Conservation (phyloP, 2,888 invertebrate species). For the Anoncus sp. region DNA sequence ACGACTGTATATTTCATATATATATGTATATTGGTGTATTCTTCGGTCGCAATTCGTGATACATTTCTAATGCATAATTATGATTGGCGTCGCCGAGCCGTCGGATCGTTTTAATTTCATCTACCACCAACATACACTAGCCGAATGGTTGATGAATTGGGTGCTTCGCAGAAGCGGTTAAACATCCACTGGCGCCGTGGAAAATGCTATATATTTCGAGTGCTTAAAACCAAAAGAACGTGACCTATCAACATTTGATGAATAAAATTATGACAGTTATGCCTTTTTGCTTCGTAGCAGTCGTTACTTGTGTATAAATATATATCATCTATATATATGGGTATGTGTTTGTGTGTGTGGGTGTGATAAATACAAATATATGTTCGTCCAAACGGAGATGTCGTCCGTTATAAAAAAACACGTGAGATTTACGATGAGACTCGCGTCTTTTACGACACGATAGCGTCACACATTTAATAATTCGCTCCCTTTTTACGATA, state of each 20-base stretch:
- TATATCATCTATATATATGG: too few species aligned
- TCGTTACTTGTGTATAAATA: not conserved
- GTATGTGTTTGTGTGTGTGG: too few species aligned
- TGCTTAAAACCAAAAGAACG: not conserved
- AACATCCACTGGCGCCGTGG: not conserved
- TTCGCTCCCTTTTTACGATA: conserved; percentile 67
- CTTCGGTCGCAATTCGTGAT: conserved; percentile 37
- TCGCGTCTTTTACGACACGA: conserved; percentile 42
- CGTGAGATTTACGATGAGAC: conserved; percentile 71
- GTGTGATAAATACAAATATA: not conserved
- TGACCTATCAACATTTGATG: not conserved
- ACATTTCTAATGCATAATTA: conserved; percentile 63
- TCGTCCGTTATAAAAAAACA: conserved; percentile 36
- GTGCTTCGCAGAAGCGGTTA: not conserved
- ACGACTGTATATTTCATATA: not conserved
- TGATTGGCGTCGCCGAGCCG: conserved; percentile 56
- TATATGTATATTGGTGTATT: not conserved
- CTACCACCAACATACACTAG: not conserved
- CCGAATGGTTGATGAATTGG: conserved; percentile 8
- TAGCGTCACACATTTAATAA: conserved; percentile 66
- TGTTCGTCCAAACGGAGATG: conserved; percentile 1
- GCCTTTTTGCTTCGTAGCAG: not conserved
- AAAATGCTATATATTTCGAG: not conserved
- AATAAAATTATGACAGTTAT: not conserved
- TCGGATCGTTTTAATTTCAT: conserved; percentile 55